Percentiles rank a stretch among this genome's conserved stretches.
These are phyloP conservation scores for Berghia stephanieae DNA, from an alignment of 1,140 invertebrate genomes.

Conservation along the genomic window DNA sequence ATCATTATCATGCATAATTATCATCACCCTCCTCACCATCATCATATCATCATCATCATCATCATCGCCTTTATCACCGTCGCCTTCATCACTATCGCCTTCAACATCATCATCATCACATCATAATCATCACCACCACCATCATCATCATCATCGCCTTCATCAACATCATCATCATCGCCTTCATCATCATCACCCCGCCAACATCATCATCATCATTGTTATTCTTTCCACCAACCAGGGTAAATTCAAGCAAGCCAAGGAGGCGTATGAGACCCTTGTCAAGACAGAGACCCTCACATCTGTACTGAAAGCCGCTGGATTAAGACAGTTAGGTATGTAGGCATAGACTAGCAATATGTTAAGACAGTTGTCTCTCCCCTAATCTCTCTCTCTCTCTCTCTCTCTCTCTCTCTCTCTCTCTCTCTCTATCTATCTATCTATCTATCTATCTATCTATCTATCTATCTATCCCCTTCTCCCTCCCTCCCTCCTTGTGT, in stretches of 20 bases:
- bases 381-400: not conserved
- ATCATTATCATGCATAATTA: too few species aligned
- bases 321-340: slow-evolving; percentile 92
- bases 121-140: too few species aligned
- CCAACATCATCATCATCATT: too few species aligned
- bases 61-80: too few species aligned
- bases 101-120: too few species aligned
- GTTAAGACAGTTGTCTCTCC: not conserved
- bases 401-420: slow-evolving; percentile 18
- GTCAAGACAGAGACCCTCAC: slow-evolving; percentile 83
- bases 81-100: too few species aligned
- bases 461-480: not conserved
- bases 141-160: too few species aligned
- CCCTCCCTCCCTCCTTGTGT: not conserved
- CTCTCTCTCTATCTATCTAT: not conserved
- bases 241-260: slow-evolving; percentile 87
- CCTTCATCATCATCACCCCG: too few species aligned
- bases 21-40: too few species aligned
- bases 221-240: too few species aligned
- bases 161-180: too few species aligned
- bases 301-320: slow-evolving; percentile 85
- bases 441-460: not conserved
- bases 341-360: slow-evolving; percentile 4
- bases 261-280: slow-evolving; percentile 90
- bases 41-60: too few species aligned